Conservation (phyloP, 2,888 invertebrate species). For the Antitype chi region DNA sequence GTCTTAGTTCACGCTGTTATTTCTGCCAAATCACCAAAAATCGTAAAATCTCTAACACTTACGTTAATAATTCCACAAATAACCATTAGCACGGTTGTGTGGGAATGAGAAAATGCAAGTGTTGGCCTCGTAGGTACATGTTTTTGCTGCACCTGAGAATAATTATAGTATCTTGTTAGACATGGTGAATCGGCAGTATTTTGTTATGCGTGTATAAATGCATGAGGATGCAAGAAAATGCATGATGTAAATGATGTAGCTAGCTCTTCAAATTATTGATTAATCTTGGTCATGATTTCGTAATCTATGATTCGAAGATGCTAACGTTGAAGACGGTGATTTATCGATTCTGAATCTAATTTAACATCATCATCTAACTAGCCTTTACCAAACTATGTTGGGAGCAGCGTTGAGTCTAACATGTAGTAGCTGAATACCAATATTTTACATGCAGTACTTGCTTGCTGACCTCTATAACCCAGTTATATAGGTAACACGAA, state of each 20-base stretch:
- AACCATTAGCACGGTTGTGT: conserved; percentile 8
- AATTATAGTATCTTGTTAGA: conserved; percentile 14
- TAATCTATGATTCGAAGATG: not conserved
- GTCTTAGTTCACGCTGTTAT: not conserved
- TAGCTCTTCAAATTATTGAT: conserved; percentile 3
- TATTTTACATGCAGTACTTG: not conserved
- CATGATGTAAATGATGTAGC: conserved; percentile 2
- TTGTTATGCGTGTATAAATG: not conserved
- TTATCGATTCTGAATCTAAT: not conserved
- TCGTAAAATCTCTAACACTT: conserved; percentile 12
- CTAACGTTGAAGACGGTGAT: not conserved
- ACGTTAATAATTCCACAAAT: conserved; percentile 13
- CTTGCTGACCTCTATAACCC: not conserved
- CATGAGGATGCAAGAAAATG: not conserved
- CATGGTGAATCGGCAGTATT: conserved; percentile 33
- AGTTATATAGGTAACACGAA: not conserved
- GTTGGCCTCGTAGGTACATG: not conserved
- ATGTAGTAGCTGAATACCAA: too few relatives aligned
- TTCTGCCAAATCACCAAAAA: not conserved
- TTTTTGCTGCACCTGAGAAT: conserved; percentile 33
- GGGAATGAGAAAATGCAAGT: conserved; percentile 44
- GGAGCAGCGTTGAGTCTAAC: not conserved
- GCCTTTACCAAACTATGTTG: not conserved
- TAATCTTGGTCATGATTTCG: not conserved
- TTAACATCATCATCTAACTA: not conserved